Evolutionary conservation across 2,888 invertebrate species (phyloP).

Genomic region (Euproctis similis): DNA sequence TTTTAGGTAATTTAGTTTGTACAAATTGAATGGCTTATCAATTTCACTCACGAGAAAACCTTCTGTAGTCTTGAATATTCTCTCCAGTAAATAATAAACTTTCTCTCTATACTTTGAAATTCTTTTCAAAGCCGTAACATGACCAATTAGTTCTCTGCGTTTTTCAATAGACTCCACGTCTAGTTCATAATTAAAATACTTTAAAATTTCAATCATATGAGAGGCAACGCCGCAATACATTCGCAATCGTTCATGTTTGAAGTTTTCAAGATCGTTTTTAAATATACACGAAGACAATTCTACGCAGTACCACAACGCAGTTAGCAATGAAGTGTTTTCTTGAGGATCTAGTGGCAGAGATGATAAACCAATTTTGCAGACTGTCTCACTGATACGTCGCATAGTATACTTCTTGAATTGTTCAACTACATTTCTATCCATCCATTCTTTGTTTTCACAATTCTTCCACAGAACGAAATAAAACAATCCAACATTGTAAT

Average conservation of each 20-base stretch:
- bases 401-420: constrained; percentile 2
- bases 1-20: constrained; percentile 1
- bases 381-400: constrained; percentile 3
- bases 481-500: constrained; percentile 3
- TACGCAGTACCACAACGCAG: constrained; percentile 5
- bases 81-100: constrained; percentile 1
- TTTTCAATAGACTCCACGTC: neutral
- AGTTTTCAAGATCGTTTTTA: constrained; percentile 1
- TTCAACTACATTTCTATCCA: constrained; percentile 1
- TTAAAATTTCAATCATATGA: constrained; percentile 3
- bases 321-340: neutral
- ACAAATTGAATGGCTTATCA: constrained; percentile 1
- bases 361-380: constrained; percentile 1
- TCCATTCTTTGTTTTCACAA: constrained; percentile 3
- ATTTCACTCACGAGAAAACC: constrained; percentile 2
- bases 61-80: constrained; percentile 1
- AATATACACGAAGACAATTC: constrained; percentile 2
- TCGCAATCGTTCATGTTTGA: constrained; percentile 2
- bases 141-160: constrained; percentile 1
- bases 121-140: constrained; percentile 1
- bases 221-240: neutral
- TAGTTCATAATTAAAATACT: neutral
- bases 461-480: constrained; percentile 3
- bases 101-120: neutral
- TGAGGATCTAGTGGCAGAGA: constrained; percentile 1